phyloP scores from a whole-genome alignment of 2,113 vertebrate genomes.

The Falco punctatus region DNA sequence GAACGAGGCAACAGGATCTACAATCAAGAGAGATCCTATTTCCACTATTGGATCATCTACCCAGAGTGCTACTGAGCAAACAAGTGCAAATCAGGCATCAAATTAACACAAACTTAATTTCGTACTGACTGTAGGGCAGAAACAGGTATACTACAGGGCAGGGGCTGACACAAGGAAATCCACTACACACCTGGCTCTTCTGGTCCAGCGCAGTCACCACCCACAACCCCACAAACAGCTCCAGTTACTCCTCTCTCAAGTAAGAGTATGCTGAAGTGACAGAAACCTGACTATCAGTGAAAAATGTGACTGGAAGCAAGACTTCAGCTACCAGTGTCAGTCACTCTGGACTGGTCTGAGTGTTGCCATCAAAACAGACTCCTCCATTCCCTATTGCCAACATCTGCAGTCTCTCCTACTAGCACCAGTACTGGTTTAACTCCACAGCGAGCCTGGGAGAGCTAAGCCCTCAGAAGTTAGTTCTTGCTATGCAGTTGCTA shows the following conservation, averaged over 20 bases:
- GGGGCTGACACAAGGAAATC: too few relatives aligned
- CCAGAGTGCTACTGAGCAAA: neutral
- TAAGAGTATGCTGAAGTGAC: fast-evolving
- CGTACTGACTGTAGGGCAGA: neutral
- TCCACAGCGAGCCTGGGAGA: neutral
- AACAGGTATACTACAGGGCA: neutral
- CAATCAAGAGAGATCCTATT: neutral
- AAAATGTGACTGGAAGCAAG: neutral
- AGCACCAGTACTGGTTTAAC: neutral
- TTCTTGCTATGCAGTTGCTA: neutral
- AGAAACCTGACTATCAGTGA: neutral
- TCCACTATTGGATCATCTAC: neutral
- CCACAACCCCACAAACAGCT: neutral
- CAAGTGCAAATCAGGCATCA: too few relatives aligned
- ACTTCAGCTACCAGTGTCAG: neutral
- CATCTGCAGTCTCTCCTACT: neutral
- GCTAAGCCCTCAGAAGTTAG: neutral
- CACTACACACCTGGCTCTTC: neutral
- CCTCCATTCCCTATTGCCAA: fast-evolving
- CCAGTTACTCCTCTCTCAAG: too few relatives aligned
- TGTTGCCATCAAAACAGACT: neutral
- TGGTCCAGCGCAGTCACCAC: neutral
- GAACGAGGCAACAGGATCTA: neutral
- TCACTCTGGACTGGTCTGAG: neutral
- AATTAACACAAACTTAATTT: fast-evolving